Percentiles rank a stretch among this genome's conserved stretches.
These are phyloP conservation scores for Spatulosminthurus flaviceps DNA, from an alignment of 2,888 invertebrate species.

Conservation along the genomic window DNA sequence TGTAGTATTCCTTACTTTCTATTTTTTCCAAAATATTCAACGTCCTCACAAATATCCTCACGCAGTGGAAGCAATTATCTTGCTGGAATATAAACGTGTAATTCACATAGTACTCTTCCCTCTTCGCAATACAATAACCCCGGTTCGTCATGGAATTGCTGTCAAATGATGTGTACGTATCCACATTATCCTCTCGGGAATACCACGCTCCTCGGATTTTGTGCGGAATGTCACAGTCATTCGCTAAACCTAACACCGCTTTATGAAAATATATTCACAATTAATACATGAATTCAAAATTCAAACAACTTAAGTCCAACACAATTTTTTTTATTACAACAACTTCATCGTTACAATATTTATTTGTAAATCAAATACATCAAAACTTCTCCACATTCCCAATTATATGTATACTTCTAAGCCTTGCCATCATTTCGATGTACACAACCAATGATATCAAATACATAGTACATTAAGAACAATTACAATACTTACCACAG, in stretches of 20 bases:
- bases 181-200: constrained; percentile 86
- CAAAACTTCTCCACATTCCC: no score
- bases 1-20: constrained; percentile 73
- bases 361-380: no score
- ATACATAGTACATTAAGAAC: no score
- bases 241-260: not conserved
- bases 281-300: not conserved
- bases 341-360: not conserved
- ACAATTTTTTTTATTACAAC: no score
- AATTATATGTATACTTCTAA: no score
- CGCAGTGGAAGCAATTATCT: constrained; percentile 80
- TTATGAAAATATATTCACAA: not conserved
- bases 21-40: constrained; percentile 89
- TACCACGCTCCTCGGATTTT: constrained; percentile 89
- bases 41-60: constrained; percentile 84
- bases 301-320: not conserved
- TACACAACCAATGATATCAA: no score
- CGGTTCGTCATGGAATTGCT: constrained; percentile 78
- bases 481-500: no score
- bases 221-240: constrained; percentile 76
- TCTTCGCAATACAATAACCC: constrained; percentile 78
- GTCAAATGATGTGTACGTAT: constrained; percentile 84
- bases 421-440: no score
- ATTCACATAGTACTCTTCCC: constrained; percentile 80
- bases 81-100: constrained; percentile 83